Conservation (phyloP, 2,888 invertebrate genomes). For the Dynastes maya region DNA sequence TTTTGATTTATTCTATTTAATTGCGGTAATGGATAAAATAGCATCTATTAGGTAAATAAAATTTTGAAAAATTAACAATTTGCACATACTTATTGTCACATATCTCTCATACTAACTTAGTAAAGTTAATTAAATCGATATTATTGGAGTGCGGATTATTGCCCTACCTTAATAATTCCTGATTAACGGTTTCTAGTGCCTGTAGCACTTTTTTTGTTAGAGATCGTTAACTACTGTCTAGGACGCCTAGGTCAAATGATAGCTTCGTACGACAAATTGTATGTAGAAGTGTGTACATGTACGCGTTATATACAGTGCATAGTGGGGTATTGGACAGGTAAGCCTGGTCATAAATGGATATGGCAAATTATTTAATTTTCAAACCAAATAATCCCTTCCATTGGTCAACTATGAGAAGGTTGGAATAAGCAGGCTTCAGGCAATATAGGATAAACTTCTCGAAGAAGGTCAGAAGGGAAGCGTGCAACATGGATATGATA, state of each 20-base stretch:
- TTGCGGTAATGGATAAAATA: too few species aligned
- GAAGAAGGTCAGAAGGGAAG: too few species aligned
- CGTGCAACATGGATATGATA: too few species aligned
- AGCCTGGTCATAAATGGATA: too few species aligned
- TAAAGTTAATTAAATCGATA: conserved; percentile 15
- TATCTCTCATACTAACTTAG: not conserved
- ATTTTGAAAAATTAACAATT: too few species aligned
- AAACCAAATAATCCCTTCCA: too few species aligned
- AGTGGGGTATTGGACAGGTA: too few species aligned
- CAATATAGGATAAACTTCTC: too few species aligned
- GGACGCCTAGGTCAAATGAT: conserved; percentile 4
- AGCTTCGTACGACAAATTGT: not conserved
- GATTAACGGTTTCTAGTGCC: conserved; percentile 43
- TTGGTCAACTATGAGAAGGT: too few species aligned
- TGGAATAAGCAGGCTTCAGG: too few species aligned
- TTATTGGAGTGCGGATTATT: conserved; percentile 3
- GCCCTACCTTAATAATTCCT: conserved; percentile 40
- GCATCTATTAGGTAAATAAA: not conserved
- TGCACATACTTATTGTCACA: not conserved
- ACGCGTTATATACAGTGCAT: not conserved
- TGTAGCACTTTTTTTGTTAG: conserved; percentile 18
- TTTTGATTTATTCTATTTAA: too few species aligned
- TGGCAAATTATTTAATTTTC: too few species aligned
- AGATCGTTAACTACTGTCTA: not conserved
- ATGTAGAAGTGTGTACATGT: not conserved